phyloP scores from a whole-genome alignment of 2,888 invertebrate species.

The Limnephilus auricula region DNA sequence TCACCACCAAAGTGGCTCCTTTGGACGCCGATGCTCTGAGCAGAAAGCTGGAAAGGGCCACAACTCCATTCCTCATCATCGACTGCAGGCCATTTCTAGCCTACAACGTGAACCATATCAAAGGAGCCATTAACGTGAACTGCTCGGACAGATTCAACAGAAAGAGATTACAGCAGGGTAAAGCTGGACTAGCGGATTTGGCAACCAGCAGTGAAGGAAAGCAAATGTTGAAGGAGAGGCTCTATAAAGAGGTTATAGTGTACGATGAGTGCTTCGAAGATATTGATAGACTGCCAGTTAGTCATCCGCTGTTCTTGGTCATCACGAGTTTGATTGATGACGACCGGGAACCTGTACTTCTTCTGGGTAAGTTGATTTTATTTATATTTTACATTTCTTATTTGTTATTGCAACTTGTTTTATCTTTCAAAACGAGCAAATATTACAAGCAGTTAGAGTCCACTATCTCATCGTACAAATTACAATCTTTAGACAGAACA shows the following conservation, averaged over 20 bases:
- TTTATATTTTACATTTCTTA: not conserved
- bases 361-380: slow-evolving; percentile 79
- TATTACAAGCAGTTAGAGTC: not conserved
- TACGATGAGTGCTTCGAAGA: slow-evolving; percentile 84
- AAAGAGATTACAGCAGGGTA: slow-evolving; percentile 81
- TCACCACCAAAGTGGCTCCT: slow-evolving; percentile 55
- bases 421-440: not conserved
- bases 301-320: slow-evolving; percentile 82
- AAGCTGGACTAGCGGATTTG: slow-evolving; percentile 81
- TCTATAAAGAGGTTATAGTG: slow-evolving; percentile 80
- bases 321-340: slow-evolving; percentile 82
- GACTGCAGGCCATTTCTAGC: slow-evolving; percentile 85
- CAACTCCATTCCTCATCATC: slow-evolving; percentile 73
- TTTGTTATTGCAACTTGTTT: not conserved
- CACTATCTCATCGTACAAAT: not conserved
- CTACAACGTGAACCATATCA: slow-evolving; percentile 83
- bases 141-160: slow-evolving; percentile 84
- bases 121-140: slow-evolving; percentile 84
- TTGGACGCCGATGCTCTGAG: slow-evolving; percentile 63
- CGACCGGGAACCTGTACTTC: slow-evolving; percentile 81
- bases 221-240: slow-evolving; percentile 78
- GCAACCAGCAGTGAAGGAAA: slow-evolving; percentile 81
- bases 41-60: slow-evolving; percentile 61
- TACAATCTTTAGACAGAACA: not conserved
- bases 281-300: slow-evolving; percentile 77